Conservation (phyloP, 2,888 invertebrate species). For the Sturmia bella region DNA sequence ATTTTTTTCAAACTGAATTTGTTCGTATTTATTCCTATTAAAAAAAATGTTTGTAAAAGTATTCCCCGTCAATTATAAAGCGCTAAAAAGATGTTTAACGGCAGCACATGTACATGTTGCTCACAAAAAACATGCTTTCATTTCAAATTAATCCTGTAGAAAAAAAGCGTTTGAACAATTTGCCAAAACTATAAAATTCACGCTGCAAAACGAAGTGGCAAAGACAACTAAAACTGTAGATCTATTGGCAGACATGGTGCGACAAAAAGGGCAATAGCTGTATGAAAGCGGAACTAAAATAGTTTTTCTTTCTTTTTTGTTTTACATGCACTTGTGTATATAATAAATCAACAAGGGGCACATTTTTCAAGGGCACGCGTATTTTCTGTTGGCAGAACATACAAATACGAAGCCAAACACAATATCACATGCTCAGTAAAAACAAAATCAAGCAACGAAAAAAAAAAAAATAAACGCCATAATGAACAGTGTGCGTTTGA, state of each 20-base stretch:
- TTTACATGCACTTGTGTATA: constrained; percentile 24
- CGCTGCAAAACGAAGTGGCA: background rate
- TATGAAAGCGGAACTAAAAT: constrained; percentile 68
- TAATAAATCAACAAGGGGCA: constrained; percentile 59
- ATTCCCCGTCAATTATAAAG: too few relatives aligned
- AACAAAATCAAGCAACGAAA: background rate
- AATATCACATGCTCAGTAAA: constrained; percentile 4
- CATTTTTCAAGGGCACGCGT: constrained; percentile 69
- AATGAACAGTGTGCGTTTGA: constrained; percentile 59
- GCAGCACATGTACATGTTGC: too few relatives aligned
- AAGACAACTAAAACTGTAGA: background rate
- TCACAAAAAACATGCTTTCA: constrained; percentile 40
- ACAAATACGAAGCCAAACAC: constrained; percentile 9
- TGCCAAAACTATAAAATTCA: constrained; percentile 37
- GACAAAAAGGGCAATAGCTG: constrained; percentile 22
- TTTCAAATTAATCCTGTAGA: constrained; percentile 37
- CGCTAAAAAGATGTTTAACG: too few relatives aligned
- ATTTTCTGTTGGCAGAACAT: constrained; percentile 41
- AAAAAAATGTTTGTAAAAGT: too few relatives aligned
- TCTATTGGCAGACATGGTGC: background rate
- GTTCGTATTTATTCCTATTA: too few relatives aligned
- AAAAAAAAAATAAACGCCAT: constrained; percentile 12
- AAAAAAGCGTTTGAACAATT: constrained; percentile 30
- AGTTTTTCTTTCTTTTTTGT: background rate
- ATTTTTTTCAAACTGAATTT: too few relatives aligned